Conservation (phyloP, 2,113 vertebrate genomes). For the Sinocyclocheilus maitianheensis region DNA sequence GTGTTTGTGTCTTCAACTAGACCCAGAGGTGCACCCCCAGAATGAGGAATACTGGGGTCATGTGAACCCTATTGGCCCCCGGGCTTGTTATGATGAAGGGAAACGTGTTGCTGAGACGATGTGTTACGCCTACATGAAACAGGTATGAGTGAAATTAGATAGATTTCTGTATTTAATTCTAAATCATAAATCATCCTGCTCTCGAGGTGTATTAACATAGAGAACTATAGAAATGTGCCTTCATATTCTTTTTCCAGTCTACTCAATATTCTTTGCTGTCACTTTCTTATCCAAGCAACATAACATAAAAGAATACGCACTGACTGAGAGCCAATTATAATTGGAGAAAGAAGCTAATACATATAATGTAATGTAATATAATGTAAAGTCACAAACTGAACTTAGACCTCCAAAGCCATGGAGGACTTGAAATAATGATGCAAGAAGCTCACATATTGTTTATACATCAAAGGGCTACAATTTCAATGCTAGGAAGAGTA, state of each 20-base stretch:
- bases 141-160: slow-evolving; percentile 75
- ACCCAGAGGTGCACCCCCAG: slow-evolving; percentile 98
- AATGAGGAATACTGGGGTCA: slow-evolving; percentile 99
- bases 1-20: slow-evolving; percentile 67
- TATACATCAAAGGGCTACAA: neutral
- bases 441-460: neutral
- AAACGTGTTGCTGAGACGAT: slow-evolving; percentile 97
- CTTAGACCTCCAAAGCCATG: neutral
- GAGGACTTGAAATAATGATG: neutral
- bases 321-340: neutral
- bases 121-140: slow-evolving; percentile 99
- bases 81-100: slow-evolving; percentile 98
- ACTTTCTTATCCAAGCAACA: neutral
- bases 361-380: neutral
- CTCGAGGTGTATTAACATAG: neutral
- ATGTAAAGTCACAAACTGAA: neutral
- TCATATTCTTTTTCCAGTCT: neutral
- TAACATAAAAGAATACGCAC: neutral
- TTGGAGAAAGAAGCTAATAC: neutral
- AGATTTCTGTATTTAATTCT: neutral
- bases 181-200: too few relatives aligned
- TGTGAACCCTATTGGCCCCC: slow-evolving; percentile 95
- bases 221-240: neutral
- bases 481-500: neutral
- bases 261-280: neutral